Conservation (phyloP, 1,140 invertebrate genomes). For the Sitophilus oryzae region DNA sequence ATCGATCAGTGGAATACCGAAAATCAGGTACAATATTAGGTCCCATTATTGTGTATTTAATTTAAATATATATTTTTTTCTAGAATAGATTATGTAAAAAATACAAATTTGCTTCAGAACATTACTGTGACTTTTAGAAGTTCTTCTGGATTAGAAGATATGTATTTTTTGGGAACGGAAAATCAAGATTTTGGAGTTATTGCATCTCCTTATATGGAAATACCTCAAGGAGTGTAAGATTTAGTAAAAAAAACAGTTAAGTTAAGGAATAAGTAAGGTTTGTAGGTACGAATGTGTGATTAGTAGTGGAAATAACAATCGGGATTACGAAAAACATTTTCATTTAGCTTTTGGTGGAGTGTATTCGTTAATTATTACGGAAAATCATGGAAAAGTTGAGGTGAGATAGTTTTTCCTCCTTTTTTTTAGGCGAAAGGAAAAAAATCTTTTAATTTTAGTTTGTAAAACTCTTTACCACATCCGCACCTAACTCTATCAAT, state of each 20-base stretch:
- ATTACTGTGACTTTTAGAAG: conserved; percentile 33
- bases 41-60: neutral
- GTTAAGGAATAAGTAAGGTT: neutral
- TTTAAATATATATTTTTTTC: conserved; percentile 20
- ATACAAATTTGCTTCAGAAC: conserved; percentile 29
- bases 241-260: neutral
- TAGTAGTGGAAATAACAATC: conserved; percentile 20
- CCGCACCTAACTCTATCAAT: conserved; percentile 64
- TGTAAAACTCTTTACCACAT: conserved; percentile 46
- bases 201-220: conserved; percentile 39
- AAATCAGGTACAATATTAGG: conserved; percentile 27
- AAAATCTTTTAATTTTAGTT: conserved; percentile 37
- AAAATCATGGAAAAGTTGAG: conserved; percentile 32
- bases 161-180: conserved; percentile 34
- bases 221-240: conserved; percentile 39
- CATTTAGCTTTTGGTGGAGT: conserved; percentile 38
- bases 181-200: conserved; percentile 20
- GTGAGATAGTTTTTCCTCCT: too few species aligned
- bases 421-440: too few species aligned
- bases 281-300: conserved; percentile 36
- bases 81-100: conserved; percentile 38
- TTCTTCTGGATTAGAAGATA: conserved; percentile 29
- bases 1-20: conserved; percentile 38
- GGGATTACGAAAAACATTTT: conserved; percentile 26
- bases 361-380: conserved; percentile 37